Evolutionary conservation across 2,797 vertebrate species (phyloP).

Genomic region (Bradypus variegatus): DNA sequence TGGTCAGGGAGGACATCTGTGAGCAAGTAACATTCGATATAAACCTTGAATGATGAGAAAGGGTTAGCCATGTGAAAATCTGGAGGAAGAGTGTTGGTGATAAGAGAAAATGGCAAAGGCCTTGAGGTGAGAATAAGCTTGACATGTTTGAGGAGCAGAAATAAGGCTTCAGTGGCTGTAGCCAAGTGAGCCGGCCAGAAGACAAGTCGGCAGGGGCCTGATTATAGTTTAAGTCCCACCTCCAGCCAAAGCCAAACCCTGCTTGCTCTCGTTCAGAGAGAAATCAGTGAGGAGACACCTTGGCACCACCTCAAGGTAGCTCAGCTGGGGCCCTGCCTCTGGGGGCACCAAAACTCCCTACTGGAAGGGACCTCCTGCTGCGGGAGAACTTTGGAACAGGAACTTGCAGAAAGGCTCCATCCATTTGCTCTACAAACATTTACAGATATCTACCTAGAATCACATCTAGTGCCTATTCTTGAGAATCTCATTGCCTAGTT

Average conservation of each 20-base stretch:
- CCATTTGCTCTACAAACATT: background rate
- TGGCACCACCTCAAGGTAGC: background rate
- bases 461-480: background rate
- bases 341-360: background rate
- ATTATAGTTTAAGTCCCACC: background rate
- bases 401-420: background rate
- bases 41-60: conserved; percentile 21
- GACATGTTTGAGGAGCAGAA: background rate
- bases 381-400: background rate
- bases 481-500: background rate
- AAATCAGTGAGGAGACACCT: background rate
- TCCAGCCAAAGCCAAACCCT: background rate
- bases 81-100: background rate
- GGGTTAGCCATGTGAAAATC: conserved; percentile 4
- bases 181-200: background rate
- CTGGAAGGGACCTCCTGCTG: background rate
- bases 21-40: background rate
- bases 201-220: background rate
- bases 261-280: background rate
- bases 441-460: background rate
- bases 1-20: background rate
- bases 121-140: background rate
- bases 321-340: background rate
- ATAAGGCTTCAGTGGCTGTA: background rate
- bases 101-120: background rate